These are phyloP conservation scores for Dendrocincla tyrannina DNA, from an alignment of 2,797 vertebrate genomes.

Conservation along the genomic window DNA sequence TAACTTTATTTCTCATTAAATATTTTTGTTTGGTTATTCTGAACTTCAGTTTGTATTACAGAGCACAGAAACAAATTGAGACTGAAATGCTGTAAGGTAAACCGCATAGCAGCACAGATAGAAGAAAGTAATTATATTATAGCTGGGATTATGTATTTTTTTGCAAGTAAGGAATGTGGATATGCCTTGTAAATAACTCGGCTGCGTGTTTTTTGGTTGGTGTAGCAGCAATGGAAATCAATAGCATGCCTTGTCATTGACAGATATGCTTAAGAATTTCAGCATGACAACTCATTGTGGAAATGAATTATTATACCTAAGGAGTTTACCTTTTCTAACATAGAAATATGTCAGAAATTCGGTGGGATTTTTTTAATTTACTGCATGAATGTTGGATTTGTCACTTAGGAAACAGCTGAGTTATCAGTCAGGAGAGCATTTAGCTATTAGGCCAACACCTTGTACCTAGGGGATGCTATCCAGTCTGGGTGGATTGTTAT, in stretches of 20 bases:
- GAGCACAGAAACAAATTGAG: background rate
- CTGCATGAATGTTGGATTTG: background rate
- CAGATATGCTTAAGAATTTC: background rate
- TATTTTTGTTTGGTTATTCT: background rate
- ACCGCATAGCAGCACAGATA: background rate
- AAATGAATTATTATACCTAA: background rate
- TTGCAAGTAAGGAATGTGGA: background rate
- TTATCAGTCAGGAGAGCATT: constrained; percentile 8
- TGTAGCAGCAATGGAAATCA: background rate
- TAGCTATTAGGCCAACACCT: background rate
- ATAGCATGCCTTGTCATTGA: background rate
- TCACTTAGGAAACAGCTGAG: background rate
- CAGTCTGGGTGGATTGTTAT: background rate
- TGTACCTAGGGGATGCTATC: background rate
- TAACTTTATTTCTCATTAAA: background rate
- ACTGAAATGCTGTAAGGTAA: background rate
- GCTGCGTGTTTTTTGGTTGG: background rate
- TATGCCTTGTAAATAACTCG: background rate
- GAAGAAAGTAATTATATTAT: background rate
- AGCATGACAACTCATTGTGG: background rate
- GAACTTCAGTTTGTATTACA: background rate
- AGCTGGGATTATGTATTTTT: background rate
- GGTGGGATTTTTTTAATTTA: background rate
- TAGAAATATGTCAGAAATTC: background rate
- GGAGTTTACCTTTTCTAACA: background rate